Base-by-base conservation (phyloP, 1,140 invertebrate species). In the Drosophila sucinea region DNA sequence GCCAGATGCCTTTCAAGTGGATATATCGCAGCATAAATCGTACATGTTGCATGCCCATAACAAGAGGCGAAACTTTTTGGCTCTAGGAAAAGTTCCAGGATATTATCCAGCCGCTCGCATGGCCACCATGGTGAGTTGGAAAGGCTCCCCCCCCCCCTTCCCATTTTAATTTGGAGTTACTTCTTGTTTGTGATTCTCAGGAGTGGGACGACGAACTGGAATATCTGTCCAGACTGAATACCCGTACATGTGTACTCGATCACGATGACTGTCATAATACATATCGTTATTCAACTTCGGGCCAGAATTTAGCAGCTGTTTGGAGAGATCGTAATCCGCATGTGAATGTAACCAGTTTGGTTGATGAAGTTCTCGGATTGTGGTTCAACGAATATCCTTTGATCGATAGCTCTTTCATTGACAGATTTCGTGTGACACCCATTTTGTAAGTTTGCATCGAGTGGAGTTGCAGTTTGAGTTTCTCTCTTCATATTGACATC, bases 151-250 rank as follows among this genome's bases (percentile, higher is more conserved):
- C 17, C 17, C 17, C 17, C 17, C 17, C 17, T 17, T 17, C 17
- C 17, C 17, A 17, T 17, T 17, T 17, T 17, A 17, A 17, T 17
- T 17, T 17, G 17, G 17, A 17, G 17, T 17, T 17, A 17, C 17
- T 17, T 17, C 17, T 17, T 17, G 17, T 17, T 17, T 17, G 17
- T 17, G 17, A 17, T 17, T 17, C 17, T 17, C 4, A 92, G 91
- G 73, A 90, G 3, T 92, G 91, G 91, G 86, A 92, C 44, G 89
- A 92, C 78, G 91, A 92, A 67, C 74, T 92, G 23, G 85, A 92
- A 41, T 91, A 91, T 61, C 70, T 92, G 40, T 89, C 91, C 0
- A 81, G 76, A 27, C 32, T 91, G 25, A 92, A 92, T 66, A 62
- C 86, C n/a, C 83, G 83, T 11, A 91, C 90, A 5, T 92, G 91